These are phyloP conservation scores for Limanda limanda DNA, from an alignment of 2,113 vertebrate species.

Conservation along the genomic window DNA sequence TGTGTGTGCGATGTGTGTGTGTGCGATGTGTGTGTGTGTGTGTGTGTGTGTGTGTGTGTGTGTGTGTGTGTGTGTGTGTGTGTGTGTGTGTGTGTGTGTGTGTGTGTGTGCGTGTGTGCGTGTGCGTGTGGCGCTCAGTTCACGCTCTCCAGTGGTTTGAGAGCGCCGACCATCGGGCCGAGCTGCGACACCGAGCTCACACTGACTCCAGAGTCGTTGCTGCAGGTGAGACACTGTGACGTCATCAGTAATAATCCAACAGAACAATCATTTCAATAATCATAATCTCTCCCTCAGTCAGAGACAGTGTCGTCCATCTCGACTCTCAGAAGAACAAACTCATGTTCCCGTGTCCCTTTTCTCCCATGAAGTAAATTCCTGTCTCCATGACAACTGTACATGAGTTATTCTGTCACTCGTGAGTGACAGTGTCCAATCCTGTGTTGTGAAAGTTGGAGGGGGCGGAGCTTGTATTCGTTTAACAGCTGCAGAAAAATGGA, in stretches of 20 bases:
- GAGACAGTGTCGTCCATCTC: slow-evolving; percentile 85
- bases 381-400: not conserved
- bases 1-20: too few relatives aligned
- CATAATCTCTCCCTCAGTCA: slow-evolving; percentile 79
- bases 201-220: slow-evolving; percentile 89
- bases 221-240: slow-evolving; percentile 85
- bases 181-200: slow-evolving; percentile 85
- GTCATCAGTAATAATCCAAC: not conserved
- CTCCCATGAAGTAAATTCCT: slow-evolving; percentile 85
- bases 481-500: not conserved
- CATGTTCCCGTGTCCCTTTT: slow-evolving; percentile 86
- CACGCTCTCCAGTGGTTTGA: slow-evolving; percentile 91
- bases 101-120: not conserved
- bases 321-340: slow-evolving; percentile 87
- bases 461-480: not conserved
- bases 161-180: slow-evolving; percentile 85
- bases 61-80: not conserved
- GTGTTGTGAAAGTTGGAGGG: not conserved
- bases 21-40: too few relatives aligned
- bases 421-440: not conserved
- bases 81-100: too few relatives aligned
- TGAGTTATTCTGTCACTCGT: not conserved
- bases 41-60: not conserved
- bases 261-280: not conserved
- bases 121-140: slow-evolving; percentile 74